Evolutionary conservation across 2,797 vertebrate species (phyloP).

Genomic region (Petrocephalus sullivani): DNA sequence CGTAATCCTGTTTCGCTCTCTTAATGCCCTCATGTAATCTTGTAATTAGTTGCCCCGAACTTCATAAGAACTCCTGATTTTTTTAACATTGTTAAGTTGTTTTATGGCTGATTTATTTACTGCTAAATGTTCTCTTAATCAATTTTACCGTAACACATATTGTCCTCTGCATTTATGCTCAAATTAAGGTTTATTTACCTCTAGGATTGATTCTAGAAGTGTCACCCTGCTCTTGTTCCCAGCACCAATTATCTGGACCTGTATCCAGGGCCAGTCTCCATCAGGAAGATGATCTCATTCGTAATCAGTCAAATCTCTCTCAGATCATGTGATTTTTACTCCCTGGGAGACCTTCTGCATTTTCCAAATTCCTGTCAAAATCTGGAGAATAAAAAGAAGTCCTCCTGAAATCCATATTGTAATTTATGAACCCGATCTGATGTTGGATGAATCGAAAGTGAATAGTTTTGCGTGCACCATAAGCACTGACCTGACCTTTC

Average conservation of each 20-base stretch:
- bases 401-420: background rate
- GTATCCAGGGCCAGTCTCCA: background rate
- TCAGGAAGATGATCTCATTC: background rate
- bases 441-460: background rate
- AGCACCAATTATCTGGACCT: background rate
- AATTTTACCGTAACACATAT: background rate
- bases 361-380: background rate
- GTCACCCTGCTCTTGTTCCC: background rate
- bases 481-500: background rate
- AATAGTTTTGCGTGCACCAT: background rate
- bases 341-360: background rate
- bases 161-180: background rate
- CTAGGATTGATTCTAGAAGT: background rate
- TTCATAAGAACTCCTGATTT: background rate
- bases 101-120: background rate
- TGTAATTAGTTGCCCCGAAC: background rate
- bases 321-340: background rate
- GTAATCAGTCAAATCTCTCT: background rate
- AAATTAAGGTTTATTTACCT: background rate
- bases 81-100: background rate
- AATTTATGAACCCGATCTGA: background rate
- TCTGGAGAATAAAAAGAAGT: background rate
- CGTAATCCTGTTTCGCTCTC: background rate
- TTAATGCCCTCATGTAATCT: background rate
- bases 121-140: background rate